These are phyloP conservation scores for Vanacampus margaritifer DNA, from an alignment of 2,113 vertebrate species.

Conservation along the genomic window DNA sequence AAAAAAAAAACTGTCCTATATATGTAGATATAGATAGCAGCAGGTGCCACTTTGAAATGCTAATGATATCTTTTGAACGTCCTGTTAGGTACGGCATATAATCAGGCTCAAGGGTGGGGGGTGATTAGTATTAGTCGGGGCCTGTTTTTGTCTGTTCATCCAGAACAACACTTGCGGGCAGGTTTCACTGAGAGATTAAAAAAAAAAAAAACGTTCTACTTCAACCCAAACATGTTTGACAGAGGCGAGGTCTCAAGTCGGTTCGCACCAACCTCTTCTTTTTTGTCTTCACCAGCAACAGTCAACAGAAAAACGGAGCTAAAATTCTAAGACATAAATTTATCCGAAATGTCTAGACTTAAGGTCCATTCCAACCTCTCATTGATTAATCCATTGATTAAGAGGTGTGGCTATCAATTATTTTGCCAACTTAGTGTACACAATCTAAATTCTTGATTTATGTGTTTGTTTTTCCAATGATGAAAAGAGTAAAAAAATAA, in stretches of 20 bases:
- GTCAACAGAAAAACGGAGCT: background rate
- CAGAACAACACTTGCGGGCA: too few species aligned
- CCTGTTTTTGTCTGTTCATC: constrained; percentile 19
- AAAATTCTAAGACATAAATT: background rate
- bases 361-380: background rate
- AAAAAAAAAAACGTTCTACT: too few species aligned
- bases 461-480: background rate
- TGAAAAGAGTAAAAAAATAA: background rate
- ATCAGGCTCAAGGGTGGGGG: constrained; percentile 43
- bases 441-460: background rate
- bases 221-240: background rate
- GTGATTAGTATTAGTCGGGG: background rate
- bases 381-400: background rate
- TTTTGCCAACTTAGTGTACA: background rate
- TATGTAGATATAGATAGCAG: constrained; percentile 12
- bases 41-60: constrained; percentile 61
- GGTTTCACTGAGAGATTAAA: too few species aligned
- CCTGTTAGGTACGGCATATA: constrained; percentile 54
- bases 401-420: background rate
- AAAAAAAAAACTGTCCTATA: too few species aligned
- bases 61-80: constrained; percentile 62
- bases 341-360: background rate
- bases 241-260: background rate
- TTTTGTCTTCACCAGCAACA: background rate
- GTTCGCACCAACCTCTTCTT: background rate